A percentile compares a stretch with the other conserved stretches of the same genome.
Evolutionary conservation across 2,888 invertebrate genomes (phyloP).

Genomic region (Troglohyphantes excavatus): DNA sequence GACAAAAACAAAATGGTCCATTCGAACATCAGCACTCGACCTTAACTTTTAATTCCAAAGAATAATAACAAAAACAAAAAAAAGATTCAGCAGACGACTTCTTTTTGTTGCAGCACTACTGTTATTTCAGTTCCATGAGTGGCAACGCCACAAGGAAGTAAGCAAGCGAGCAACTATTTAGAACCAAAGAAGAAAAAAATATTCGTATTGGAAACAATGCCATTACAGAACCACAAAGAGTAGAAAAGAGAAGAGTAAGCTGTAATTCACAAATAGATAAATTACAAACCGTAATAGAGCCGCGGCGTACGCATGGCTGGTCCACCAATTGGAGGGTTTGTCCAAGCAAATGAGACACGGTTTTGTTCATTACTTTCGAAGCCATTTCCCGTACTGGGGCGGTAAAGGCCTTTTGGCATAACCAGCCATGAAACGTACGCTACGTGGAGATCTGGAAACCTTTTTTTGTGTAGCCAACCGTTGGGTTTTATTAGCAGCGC

Average conservation of each 20-base stretch:
- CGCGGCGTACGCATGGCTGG: conserved; percentile 60
- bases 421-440: conserved; percentile 62
- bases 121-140: conserved; percentile 25
- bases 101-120: conserved; percentile 1
- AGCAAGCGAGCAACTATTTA: conserved; percentile 41
- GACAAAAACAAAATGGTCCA: neutral
- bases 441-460: conserved; percentile 32
- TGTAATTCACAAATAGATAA: conserved; percentile 77
- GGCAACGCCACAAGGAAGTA: conserved; percentile 50
- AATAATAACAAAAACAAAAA: conserved; percentile 7
- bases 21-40: conserved; percentile 47
- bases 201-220: conserved; percentile 52
- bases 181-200: conserved; percentile 6
- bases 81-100: neutral
- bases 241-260: conserved; percentile 23
- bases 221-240: conserved; percentile 57
- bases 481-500: conserved; percentile 8
- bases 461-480: conserved; percentile 58
- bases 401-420: conserved; percentile 45
- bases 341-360: conserved; percentile 64
- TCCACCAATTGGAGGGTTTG: conserved; percentile 67
- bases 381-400: conserved; percentile 54
- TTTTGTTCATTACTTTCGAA: conserved; percentile 61
- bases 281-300: conserved; percentile 68
- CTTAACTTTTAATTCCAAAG: neutral